Evolutionary conservation across 2,888 invertebrate genomes (phyloP).

Genomic region (Epistrophe eligans): DNA sequence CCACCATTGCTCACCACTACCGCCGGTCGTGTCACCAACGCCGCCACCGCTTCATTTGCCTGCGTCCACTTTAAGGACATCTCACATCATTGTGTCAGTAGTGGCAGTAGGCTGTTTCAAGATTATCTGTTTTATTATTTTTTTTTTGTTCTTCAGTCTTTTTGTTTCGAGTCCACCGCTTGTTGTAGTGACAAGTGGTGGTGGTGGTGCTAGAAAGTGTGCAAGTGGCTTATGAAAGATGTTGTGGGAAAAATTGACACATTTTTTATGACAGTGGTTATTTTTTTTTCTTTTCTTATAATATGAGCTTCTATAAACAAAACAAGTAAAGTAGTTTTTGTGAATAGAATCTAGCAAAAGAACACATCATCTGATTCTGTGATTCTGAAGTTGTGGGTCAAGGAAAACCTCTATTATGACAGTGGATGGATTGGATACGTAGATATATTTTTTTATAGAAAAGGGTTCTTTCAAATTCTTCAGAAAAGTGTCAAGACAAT

Average conservation of each 20-base stretch:
- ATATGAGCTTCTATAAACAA: background rate
- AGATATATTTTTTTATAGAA: slow-evolving; percentile 6
- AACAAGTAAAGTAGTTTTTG: slow-evolving; percentile 17
- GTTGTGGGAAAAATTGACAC: slow-evolving; percentile 72
- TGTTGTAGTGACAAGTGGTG: slow-evolving; percentile 44
- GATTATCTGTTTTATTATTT: slow-evolving; percentile 33
- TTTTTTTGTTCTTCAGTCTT: background rate
- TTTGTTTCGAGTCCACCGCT: slow-evolving; percentile 23
- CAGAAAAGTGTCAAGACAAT: slow-evolving; percentile 15
- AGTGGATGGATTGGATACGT: slow-evolving; percentile 43
- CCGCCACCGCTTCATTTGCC: slow-evolving; percentile 1
- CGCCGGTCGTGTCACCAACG: background rate
- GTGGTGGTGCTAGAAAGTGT: slow-evolving; percentile 24
- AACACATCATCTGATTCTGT: slow-evolving; percentile 29
- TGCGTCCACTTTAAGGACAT: slow-evolving; percentile 43
- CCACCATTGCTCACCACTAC: background rate
- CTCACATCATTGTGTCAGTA: slow-evolving; percentile 55
- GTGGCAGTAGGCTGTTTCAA: slow-evolving; percentile 32
- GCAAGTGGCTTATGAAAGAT: slow-evolving; percentile 52
- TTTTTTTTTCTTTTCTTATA: slow-evolving; percentile 30
- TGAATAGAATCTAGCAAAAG: slow-evolving; percentile 21
- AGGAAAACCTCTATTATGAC: slow-evolving; percentile 56
- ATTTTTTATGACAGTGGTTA: slow-evolving; percentile 43
- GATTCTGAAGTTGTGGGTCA: slow-evolving; percentile 57
- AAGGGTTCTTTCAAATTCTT: slow-evolving; percentile 18